Conservation (phyloP, 37 sponge, comb jelly and placozoan genomes). For the Aphrocallistes beatrix region DNA sequence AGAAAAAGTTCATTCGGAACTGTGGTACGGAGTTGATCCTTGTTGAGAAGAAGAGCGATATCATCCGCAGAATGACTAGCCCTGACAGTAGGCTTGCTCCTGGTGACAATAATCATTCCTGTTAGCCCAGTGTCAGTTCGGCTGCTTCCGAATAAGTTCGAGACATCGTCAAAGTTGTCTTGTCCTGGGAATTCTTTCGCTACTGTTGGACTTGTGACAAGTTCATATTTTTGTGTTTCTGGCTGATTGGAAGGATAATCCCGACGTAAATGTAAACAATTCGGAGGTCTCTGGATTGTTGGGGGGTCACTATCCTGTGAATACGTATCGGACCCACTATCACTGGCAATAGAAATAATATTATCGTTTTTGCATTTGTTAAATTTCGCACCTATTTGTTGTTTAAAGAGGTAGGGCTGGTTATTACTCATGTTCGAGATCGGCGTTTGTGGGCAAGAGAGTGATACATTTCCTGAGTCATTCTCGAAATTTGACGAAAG, state of each 20-base stretch:
- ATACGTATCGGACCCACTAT: background rate
- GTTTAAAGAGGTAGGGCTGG: too few species aligned
- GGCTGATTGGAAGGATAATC: too few species aligned
- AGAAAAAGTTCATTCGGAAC: background rate
- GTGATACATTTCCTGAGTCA: too few species aligned
- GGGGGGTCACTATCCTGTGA: background rate
- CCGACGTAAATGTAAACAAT: too few species aligned
- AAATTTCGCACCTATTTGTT: too few species aligned
- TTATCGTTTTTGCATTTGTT: too few species aligned
- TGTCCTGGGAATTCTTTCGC: too few species aligned
- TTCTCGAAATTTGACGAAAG: too few species aligned
- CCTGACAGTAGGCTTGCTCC: conserved; percentile 1
- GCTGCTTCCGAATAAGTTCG: background rate
- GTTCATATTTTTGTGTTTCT: background rate
- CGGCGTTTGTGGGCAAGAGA: background rate
- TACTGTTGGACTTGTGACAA: background rate
- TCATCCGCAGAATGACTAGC: background rate
- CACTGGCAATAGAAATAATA: background rate
- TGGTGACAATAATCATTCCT: background rate
- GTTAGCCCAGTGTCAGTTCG: conserved; percentile 6
- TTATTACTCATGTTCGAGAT: background rate
- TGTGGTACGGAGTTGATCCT: background rate
- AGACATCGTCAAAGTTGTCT: background rate
- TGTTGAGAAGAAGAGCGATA: background rate
- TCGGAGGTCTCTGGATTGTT: background rate